phyloP scores from a whole-genome alignment of 2,113 vertebrate species.

The Picathartes gymnocephalus region DNA sequence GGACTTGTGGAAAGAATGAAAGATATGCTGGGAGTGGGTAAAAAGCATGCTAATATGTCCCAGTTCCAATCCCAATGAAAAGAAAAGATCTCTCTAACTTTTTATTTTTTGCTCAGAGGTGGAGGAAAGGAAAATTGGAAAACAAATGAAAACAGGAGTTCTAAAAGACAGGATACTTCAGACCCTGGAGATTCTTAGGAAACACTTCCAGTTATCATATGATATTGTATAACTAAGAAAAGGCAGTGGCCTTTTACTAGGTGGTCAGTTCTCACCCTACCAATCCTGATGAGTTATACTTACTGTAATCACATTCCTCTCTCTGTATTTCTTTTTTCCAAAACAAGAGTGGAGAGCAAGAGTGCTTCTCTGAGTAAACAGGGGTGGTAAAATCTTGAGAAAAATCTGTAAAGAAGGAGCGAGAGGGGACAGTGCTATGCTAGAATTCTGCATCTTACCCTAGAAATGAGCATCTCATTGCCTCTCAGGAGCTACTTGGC shows the following conservation, averaged over 20 bases:
- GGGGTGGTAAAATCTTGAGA: background rate
- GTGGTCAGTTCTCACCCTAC: background rate
- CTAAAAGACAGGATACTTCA: background rate
- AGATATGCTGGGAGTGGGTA: slow-evolving; percentile 38
- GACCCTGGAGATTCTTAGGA: background rate
- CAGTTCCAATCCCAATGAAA: background rate
- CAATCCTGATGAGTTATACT: background rate
- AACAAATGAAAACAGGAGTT: background rate
- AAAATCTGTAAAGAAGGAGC: background rate
- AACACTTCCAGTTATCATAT: background rate
- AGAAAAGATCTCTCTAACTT: background rate
- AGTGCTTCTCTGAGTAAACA: background rate
- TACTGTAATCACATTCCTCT: background rate
- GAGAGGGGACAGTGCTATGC: background rate
- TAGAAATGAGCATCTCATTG: background rate
- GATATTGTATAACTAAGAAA: background rate
- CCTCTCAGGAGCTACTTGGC: background rate
- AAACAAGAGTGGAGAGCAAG: background rate
- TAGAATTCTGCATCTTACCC: background rate
- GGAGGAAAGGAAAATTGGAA: background rate
- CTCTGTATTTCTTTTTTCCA: background rate
- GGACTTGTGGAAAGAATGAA: slow-evolving; percentile 34
- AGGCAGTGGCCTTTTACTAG: background rate
- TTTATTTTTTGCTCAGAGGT: background rate
- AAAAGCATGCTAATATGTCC: slow-evolving; percentile 14